Evolutionary conservation across 1,140 invertebrate species (phyloP).

Genomic region (Chlorops oryzae): DNA sequence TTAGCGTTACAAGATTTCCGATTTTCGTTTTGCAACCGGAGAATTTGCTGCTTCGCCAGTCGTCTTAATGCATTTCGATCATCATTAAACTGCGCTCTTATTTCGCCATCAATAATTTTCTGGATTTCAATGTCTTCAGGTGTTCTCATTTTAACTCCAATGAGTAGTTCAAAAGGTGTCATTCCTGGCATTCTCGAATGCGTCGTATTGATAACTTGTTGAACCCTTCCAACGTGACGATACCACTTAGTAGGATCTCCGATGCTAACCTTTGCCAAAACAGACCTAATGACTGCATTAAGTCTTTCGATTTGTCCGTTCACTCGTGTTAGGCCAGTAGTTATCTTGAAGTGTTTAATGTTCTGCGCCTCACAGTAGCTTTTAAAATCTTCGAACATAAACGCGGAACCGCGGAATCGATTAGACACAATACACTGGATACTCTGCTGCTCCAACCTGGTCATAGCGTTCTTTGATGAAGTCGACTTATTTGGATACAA

Average conservation of each 20-base stretch:
- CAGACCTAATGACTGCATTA: background rate
- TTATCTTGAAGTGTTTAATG: background rate
- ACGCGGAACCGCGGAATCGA: background rate
- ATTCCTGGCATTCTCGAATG: background rate
- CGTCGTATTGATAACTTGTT: background rate
- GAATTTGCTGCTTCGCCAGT: conserved; percentile 8
- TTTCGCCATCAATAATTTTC: background rate
- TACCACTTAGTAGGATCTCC: background rate
- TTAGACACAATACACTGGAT: background rate
- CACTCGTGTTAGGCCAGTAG: background rate
- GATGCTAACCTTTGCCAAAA: background rate
- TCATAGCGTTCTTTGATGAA: background rate
- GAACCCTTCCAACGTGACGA: background rate
- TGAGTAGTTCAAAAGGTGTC: conserved; percentile 5
- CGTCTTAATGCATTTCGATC: background rate
- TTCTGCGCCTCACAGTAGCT: background rate
- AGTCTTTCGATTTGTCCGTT: background rate
- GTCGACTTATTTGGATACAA: background rate
- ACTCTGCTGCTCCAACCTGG: no score
- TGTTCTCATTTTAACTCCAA: conserved; percentile 1
- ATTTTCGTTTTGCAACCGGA: conserved; percentile 8
- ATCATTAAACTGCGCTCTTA: background rate
- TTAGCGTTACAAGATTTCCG: background rate
- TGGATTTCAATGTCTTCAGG: background rate
- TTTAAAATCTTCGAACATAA: background rate